phyloP scores from a whole-genome alignment of 2,113 vertebrate genomes.

The Megatriorchis doriae region DNA sequence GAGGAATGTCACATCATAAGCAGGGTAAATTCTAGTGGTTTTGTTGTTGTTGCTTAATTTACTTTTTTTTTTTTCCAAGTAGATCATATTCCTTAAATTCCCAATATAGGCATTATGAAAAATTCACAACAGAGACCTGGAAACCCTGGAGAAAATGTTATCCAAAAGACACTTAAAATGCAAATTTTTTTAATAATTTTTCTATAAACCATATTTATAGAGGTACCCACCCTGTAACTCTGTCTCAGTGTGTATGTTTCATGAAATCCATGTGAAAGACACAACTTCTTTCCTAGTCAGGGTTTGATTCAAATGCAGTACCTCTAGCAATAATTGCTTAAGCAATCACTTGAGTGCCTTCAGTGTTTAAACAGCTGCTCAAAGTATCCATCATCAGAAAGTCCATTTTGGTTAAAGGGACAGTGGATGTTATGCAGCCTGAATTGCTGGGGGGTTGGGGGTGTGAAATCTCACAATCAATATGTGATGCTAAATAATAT shows the following conservation, averaged over 20 bases:
- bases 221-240: background rate
- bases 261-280: background rate
- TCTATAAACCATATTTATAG: background rate
- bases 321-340: background rate
- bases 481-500: background rate
- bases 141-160: background rate
- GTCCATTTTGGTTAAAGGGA: background rate
- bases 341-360: background rate
- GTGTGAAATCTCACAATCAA: background rate
- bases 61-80: background rate
- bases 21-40: background rate
- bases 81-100: background rate
- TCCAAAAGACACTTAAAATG: background rate
- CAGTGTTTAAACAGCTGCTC: slow-evolving; percentile 13
- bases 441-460: background rate
- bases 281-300: background rate
- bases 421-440: background rate
- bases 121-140: background rate
- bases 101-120: background rate
- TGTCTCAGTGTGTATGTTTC: background rate
- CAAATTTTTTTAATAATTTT: background rate
- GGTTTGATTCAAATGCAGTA: background rate
- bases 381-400: background rate
- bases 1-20: background rate
- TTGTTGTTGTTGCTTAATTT: background rate